These are phyloP conservation scores for Mobula hypostoma DNA, from an alignment of 2,113 vertebrate species.

Conservation along the genomic window DNA sequence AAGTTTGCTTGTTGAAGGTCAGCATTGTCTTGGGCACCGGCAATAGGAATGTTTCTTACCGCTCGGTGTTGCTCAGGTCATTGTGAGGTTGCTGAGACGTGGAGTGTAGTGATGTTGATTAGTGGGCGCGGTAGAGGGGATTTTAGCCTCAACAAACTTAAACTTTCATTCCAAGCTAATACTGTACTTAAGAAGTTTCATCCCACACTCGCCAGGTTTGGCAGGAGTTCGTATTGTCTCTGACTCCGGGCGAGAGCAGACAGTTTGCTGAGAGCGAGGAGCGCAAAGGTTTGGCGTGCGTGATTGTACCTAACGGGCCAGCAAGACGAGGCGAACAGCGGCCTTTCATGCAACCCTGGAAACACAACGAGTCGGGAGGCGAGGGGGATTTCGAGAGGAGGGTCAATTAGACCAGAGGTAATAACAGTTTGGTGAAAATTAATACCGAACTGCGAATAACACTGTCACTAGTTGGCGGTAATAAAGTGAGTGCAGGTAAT, in stretches of 20 bases:
- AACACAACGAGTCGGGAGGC: neutral
- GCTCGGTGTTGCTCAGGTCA: neutral
- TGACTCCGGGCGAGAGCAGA: neutral
- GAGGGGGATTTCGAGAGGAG: no score
- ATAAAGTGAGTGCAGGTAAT: neutral
- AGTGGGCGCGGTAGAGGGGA: neutral
- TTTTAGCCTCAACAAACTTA: no score
- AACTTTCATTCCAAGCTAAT: neutral
- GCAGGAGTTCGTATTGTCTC: neutral
- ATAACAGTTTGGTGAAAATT: neutral
- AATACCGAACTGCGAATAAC: neutral
- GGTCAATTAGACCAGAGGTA: neutral
- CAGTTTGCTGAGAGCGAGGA: fast-evolving
- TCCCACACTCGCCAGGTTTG: neutral
- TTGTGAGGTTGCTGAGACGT: constrained; percentile 16
- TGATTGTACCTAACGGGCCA: neutral
- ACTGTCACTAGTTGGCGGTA: neutral
- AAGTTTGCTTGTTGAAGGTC: neutral
- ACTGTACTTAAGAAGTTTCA: neutral
- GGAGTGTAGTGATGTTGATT: neutral
- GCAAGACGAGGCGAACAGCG: neutral
- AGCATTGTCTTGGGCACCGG: neutral
- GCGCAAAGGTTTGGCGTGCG: neutral
- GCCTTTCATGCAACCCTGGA: no score
- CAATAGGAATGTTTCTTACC: neutral